These are phyloP conservation scores for Agriopis aurantiaria DNA, from an alignment of 2,888 invertebrate genomes.

Conservation along the genomic window DNA sequence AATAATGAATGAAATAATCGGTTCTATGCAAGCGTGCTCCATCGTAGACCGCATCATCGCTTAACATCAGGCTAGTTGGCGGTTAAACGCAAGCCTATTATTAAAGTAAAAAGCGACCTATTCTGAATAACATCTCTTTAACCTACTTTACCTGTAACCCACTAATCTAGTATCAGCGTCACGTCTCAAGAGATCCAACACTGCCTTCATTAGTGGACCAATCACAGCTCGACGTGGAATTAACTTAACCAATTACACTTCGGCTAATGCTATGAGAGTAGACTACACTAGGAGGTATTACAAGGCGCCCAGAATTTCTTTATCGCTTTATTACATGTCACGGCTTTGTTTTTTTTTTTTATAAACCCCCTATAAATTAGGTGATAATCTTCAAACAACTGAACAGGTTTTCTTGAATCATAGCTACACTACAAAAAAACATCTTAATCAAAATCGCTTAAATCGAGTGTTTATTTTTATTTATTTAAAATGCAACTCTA, in stretches of 20 bases:
- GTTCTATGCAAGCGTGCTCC: no score
- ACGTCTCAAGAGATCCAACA: conserved; percentile 37
- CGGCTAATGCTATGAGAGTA: conserved; percentile 21
- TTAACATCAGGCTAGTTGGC: no score
- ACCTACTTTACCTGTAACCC: conserved; percentile 17
- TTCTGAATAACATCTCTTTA: not conserved
- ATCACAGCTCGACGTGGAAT: conserved; percentile 36
- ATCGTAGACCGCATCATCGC: no score
- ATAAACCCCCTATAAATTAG: not conserved
- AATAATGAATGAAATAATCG: no score
- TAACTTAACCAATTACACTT: conserved; percentile 41
- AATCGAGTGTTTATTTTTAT: no score
- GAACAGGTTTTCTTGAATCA: no score
- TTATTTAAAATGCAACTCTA: no score
- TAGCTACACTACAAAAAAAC: no score
- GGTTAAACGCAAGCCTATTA: no score
- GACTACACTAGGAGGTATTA: not conserved
- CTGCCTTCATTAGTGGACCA: conserved; percentile 40
- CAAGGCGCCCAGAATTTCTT: not conserved
- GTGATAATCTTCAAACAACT: no score
- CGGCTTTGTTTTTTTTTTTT: not conserved
- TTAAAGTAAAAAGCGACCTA: no score
- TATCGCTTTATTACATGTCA: not conserved
- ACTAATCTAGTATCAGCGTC: conserved; percentile 36
- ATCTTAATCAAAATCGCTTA: no score